Evolutionary conservation across 2,797 vertebrate species (phyloP), one percentile per base, ranked within the genome.

Genomic region (Enteromius argenteus): DNA sequence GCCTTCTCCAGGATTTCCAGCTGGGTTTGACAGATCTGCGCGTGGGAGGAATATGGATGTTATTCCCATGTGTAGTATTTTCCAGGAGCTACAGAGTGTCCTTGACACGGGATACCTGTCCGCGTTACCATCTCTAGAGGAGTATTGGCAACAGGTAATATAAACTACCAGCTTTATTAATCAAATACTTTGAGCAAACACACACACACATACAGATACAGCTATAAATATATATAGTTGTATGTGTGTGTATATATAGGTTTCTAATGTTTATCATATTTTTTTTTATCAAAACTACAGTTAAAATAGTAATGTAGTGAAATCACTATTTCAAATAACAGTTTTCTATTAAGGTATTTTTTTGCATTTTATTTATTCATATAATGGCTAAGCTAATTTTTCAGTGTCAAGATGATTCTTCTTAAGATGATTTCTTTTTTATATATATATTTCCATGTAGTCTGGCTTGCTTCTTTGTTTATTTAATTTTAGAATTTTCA

Each of bases 21-120:
- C 95, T 67, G 71, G 8, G 30, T 39, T 53, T 46, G 56, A 87
- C 60, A 27, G 58, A 32, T 67, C 53, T 27, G 27, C 10, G 32
- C 21, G 78, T 46, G 21, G 90, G 86, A 84, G 86, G 85, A 78
- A 91, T 91, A 99, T 99, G 98, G 98, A 99, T 94, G 97, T 99
- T 90, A 96, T 99, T 91, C 98, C 98, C n/a, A 98, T 98, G 97
- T 99, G 97, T 92, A 96, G 97, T 96, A 99, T 99, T 94, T 99
- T 99, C 94, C 97, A 99, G 95, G 97, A 99, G 95, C 97, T 99
- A 86, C 97, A 99, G 89, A 97, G 97, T 84, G 98, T 99, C 90
- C 97, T 98, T 91, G 98, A 99, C 93, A 99, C 98, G 71, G 98
- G 98, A 90, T 99, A 98, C 95, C 98, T 99, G 94, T 98, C 97